A percentile compares a stretch with the other conserved stretches of the same genome.
Conservation (phyloP, 2,888 invertebrate species). For the Agriopis marginaria region DNA sequence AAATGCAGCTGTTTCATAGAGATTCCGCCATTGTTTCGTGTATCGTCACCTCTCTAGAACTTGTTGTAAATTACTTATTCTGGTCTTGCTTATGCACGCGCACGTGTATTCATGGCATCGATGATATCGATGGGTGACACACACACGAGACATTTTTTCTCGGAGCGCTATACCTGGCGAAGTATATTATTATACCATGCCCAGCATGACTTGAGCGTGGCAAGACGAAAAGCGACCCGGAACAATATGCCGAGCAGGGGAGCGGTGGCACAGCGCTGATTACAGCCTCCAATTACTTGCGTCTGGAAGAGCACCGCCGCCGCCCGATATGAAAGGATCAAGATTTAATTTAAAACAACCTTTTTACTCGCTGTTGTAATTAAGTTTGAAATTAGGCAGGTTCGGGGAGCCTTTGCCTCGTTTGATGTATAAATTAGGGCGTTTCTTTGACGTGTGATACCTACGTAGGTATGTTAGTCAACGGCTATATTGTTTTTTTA, state of each 20-base stretch:
- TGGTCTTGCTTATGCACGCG: too few relatives aligned
- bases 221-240: neutral
- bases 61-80: too few relatives aligned
- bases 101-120: too few relatives aligned
- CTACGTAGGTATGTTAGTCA: neutral
- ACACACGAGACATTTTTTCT: too few relatives aligned
- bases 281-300: slow-evolving; percentile 25
- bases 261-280: slow-evolving; percentile 19
- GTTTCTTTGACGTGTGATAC: slow-evolving; percentile 26
- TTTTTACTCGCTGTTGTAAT: slow-evolving; percentile 38
- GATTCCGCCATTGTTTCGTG: too few relatives aligned
- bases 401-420: slow-evolving; percentile 11
- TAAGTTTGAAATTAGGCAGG: slow-evolving; percentile 31
- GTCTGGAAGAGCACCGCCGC: slow-evolving; percentile 22
- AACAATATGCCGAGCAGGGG: neutral
- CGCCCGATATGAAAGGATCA: slow-evolving; percentile 37
- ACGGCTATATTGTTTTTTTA: neutral
- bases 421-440: slow-evolving; percentile 35
- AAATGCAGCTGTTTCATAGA: too few relatives aligned
- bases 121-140: too few relatives aligned
- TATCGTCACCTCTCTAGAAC: too few relatives aligned
- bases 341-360: slow-evolving; percentile 41
- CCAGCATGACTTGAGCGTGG: neutral
- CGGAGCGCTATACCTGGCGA: too few relatives aligned
- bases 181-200: too few relatives aligned